These are phyloP conservation scores for Drosophila eugracilis DNA, from an alignment of 1,140 invertebrate species.

Conservation along the genomic window DNA sequence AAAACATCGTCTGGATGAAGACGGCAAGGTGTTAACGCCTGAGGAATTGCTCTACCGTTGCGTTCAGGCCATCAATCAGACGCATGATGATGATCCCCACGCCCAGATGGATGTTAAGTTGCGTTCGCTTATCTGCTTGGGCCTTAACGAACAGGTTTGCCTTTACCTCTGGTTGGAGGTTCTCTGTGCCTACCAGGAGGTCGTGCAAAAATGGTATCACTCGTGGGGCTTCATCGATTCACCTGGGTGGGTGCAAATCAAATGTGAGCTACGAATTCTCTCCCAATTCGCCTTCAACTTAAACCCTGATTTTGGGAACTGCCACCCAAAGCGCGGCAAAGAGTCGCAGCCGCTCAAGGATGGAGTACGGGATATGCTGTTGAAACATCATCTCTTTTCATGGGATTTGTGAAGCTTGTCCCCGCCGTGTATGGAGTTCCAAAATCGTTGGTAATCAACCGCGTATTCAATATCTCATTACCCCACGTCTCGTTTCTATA, in stretches of 20 bases:
- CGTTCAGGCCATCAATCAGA: constrained; percentile 97
- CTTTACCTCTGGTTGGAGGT: constrained; percentile 99
- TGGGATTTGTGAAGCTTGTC: constrained; percentile 94
- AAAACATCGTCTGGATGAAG: constrained; percentile 99
- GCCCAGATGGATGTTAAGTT: constrained; percentile 98
- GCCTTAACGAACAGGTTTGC: constrained; percentile 97
- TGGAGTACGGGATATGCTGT: constrained; percentile 99
- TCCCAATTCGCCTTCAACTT: constrained; percentile 99
- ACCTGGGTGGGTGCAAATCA: constrained; percentile 99
- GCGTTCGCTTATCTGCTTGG: constrained; percentile 96
- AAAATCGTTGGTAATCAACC: constrained; percentile 20
- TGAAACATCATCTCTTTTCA: constrained; percentile 99
- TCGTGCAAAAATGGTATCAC: constrained; percentile 99
- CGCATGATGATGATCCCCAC: constrained; percentile 97
- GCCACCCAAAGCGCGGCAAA: constrained; percentile 91
- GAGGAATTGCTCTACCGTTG: constrained; percentile 98
- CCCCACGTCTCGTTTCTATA: constrained; percentile 2
- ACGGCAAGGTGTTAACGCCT: constrained; percentile 99
- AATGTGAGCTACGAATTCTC: constrained; percentile 98
- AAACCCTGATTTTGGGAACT: constrained; percentile 98
- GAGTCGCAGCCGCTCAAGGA: constrained; percentile 96
- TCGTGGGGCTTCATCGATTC: constrained; percentile 99
- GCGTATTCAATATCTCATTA: constrained; percentile 30
- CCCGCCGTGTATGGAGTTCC: constrained; percentile 18
- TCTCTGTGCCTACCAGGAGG: constrained; percentile 96